Evolutionary conservation across 37 sponge, comb jelly and placozoan genomes (phyloP).

Genomic region (Beroe ovata): DNA sequence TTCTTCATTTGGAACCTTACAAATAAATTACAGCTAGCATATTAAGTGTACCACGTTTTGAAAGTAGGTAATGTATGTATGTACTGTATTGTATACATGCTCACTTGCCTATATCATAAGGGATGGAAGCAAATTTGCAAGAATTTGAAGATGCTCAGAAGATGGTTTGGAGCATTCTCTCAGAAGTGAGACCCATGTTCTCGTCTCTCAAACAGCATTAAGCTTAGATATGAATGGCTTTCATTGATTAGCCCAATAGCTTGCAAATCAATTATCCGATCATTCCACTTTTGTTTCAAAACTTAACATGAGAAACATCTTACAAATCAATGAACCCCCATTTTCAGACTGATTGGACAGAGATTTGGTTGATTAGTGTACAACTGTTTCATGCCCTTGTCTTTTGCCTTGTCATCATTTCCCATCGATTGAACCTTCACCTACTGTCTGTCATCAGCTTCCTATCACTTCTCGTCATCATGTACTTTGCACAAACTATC

Average conservation of each 20-base stretch:
- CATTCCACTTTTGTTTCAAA: too few relatives aligned
- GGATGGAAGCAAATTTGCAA: constrained; percentile 9
- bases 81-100: background rate
- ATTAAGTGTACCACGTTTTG: too few relatives aligned
- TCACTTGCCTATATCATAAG: background rate
- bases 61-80: background rate
- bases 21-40: background rate
- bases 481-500: constrained; percentile 56
- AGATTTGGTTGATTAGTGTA: constrained; percentile 9
- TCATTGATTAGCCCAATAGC: too few relatives aligned
- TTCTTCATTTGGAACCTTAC: too few relatives aligned
- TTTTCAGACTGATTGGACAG: constrained; percentile 66
- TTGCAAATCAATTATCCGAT: too few relatives aligned
- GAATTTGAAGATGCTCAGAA: constrained; percentile 5
- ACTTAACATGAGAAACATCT: too few relatives aligned
- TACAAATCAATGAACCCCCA: too few relatives aligned
- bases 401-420: constrained; percentile 34
- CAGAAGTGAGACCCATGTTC: background rate
- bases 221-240: too few relatives aligned
- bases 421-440: constrained; percentile 16
- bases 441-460: constrained; percentile 3
- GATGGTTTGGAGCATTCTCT: constrained; percentile 15
- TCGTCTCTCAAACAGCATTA: too few relatives aligned
- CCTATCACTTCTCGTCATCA: constrained; percentile 11
- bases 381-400: constrained; percentile 27